Evolutionary conservation across 2,113 vertebrate genomes (phyloP), one percentile per base, ranked within the genome.

Genomic region (Lepidothrix coronata): DNA sequence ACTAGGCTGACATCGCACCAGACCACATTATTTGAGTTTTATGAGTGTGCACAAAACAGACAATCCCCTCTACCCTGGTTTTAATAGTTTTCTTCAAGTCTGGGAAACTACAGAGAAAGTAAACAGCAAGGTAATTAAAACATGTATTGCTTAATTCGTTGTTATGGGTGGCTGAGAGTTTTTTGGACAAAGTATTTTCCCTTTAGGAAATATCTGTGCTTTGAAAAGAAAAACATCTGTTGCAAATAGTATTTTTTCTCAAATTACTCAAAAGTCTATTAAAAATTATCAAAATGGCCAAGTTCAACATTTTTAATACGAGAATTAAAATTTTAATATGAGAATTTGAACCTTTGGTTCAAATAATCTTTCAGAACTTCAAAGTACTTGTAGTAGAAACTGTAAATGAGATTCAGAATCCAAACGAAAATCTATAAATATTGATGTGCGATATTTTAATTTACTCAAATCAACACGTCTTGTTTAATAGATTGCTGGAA

Each of bases 71-170:
- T 92, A 63, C 48, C 22, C 31, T 93, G 62, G 46, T 21, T 86
- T 81, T 94, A 93, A 93, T 48, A 54, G 66, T 70, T 95, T 85
- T 52, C 83, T 94, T 93, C 87, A 76, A 79, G 51, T 76, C 73
- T 93, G 76, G 44, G 76, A 93, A 92, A 88, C 35, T 70, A 54
- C 46, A 55, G 49, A 91, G 67, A 86, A 93, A 65, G 79, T 84
- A 93, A 95, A 91, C 68, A 95, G 37, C 58, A 79, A 92, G 44
- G 79, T 94, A 94, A 93, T 94, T 94, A 94, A 87, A 91, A 82
- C 27, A 52, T 24, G 12, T 59, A 72, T 65, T 94, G 49, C 58
- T 95, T 90, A 78, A 49, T 86, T 93, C 61, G 46, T 71, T 82
- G 37, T 67, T 81, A 57, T 59, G 76, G 24, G 44, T 57, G 27